Conservation (phyloP, 1,140 invertebrate genomes). For the Lycorma delicatula region DNA sequence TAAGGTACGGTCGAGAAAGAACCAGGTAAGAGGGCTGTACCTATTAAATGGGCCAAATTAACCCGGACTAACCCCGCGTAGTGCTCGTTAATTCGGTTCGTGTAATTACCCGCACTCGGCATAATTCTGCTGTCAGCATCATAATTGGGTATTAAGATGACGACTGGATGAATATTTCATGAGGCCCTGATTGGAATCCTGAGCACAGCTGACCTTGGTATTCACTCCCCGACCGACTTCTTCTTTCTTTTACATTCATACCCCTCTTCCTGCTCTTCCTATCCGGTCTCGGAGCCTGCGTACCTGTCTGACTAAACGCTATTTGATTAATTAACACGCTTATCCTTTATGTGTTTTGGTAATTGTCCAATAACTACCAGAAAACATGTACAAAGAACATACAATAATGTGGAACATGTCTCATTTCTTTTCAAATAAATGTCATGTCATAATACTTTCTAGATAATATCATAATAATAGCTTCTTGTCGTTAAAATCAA, state of each 20-base stretch:
- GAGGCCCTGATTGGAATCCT: slow-evolving; percentile 6
- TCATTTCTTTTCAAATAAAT: too few species aligned
- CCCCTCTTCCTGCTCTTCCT: background rate
- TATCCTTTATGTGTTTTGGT: too few species aligned
- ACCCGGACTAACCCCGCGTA: slow-evolving; percentile 1
- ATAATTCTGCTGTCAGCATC: slow-evolving; percentile 26
- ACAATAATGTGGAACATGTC: too few species aligned
- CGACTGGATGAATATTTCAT: slow-evolving; percentile 21
- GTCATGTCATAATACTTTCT: too few species aligned
- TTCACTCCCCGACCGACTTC: background rate
- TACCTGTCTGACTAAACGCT: background rate
- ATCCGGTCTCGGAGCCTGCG: background rate
- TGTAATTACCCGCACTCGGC: slow-evolving; percentile 18
- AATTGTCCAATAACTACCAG: too few species aligned
- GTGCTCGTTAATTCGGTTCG: background rate
- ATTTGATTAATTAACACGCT: slow-evolving; percentile 2
- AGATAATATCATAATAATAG: too few species aligned
- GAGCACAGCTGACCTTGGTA: background rate
- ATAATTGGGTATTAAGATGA: slow-evolving; percentile 25
- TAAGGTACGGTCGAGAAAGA: too few species aligned
- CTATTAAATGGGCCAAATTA: slow-evolving; percentile 5
- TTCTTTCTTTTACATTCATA: background rate
- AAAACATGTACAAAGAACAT: too few species aligned
- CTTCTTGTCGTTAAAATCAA: too few species aligned
- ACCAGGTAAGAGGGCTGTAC: too few species aligned